These are phyloP conservation scores for Ophion costatus DNA, from an alignment of 2,888 invertebrate species.

Conservation along the genomic window DNA sequence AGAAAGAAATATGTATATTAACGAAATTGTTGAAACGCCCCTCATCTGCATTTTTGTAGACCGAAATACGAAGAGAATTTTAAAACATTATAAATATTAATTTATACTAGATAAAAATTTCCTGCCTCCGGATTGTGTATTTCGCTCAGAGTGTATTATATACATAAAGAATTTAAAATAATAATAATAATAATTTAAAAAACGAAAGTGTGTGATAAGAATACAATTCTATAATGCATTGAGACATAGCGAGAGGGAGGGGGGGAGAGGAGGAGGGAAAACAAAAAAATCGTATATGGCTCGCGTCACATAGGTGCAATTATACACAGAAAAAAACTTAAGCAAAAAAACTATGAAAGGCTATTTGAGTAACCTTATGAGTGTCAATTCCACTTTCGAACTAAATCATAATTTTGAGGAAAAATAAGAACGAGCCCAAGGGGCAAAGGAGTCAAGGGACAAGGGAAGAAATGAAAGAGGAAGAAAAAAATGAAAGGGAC, in stretches of 20 bases:
- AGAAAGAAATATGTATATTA: conserved; percentile 59
- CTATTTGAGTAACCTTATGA: conserved; percentile 83
- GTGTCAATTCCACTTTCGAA: conserved; percentile 83
- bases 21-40: conserved; percentile 73
- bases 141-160: conserved; percentile 60
- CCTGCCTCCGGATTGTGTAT: conserved; percentile 62
- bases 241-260: conserved; percentile 67
- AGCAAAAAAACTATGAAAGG: conserved; percentile 73
- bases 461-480: conserved; percentile 63
- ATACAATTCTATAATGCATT: conserved; percentile 67
- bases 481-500: conserved; percentile 61
- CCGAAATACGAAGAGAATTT: conserved; percentile 39
- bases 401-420: conserved; percentile 80
- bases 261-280: conserved; percentile 38
- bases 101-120: conserved; percentile 53
- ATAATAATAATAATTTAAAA: conserved; percentile 26
- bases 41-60: conserved; percentile 74
- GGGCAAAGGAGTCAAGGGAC: background rate
- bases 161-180: conserved; percentile 45
- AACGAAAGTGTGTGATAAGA: conserved; percentile 66
- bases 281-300: conserved; percentile 73
- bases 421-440: conserved; percentile 68
- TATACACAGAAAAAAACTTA: conserved; percentile 68
- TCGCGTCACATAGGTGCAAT: conserved; percentile 81
- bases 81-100: conserved; percentile 34